Percentiles rank a stretch among this genome's conserved stretches.
These are phyloP conservation scores for Lates calcarifer DNA, from an alignment of 2,113 vertebrate species.

Conservation along the genomic window DNA sequence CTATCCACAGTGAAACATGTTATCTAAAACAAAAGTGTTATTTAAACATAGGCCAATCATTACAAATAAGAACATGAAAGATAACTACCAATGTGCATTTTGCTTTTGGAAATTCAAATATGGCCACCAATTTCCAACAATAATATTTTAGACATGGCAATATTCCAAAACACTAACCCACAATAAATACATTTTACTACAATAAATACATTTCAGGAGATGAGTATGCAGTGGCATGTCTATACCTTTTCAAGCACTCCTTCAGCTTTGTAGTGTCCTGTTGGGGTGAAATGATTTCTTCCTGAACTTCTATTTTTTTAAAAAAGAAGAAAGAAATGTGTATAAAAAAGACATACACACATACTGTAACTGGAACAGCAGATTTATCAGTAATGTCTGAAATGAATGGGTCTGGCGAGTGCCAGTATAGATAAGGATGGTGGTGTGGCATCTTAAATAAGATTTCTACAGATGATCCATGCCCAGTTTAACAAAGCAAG, in stretches of 20 bases:
- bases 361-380: neutral
- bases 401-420: neutral
- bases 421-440: no score
- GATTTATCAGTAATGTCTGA: neutral
- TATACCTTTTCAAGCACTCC: conserved; percentile 92
- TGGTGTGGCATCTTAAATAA: neutral
- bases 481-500: no score
- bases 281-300: conserved; percentile 89
- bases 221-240: accelerated
- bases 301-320: conserved; percentile 90
- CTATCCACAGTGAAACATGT: conserved; percentile 82
- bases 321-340: no score
- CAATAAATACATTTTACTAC: neutral
- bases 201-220: neutral
- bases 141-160: neutral
- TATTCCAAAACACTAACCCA: neutral
- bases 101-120: neutral
- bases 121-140: neutral
- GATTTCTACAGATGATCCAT: neutral
- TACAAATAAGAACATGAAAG: no score
- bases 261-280: conserved; percentile 91
- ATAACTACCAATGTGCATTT: neutral
- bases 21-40: conserved; percentile 81
- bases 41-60: neutral
- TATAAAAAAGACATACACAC: no score